Evolutionary conservation across 2,888 invertebrate genomes (phyloP).

Genomic region (Laothoe populi): DNA sequence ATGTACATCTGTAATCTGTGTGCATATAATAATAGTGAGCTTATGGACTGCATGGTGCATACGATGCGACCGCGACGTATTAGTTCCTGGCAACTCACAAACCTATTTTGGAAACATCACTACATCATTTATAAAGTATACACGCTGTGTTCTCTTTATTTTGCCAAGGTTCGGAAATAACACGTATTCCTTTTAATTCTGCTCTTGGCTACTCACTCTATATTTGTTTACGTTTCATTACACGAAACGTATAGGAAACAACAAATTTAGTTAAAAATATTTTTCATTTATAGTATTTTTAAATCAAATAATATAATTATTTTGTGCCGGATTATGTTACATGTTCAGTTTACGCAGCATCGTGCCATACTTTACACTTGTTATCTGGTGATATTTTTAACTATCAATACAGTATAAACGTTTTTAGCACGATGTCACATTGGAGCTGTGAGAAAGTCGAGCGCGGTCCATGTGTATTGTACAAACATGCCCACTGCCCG

Average conservation of each 20-base stretch:
- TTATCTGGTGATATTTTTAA: slow-evolving; percentile 6
- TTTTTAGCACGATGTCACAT: background rate
- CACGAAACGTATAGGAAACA: background rate
- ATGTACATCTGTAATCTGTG: background rate
- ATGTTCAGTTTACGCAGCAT: slow-evolving; percentile 13
- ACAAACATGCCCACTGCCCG: too few species aligned
- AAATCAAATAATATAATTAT: background rate
- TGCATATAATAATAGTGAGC: background rate
- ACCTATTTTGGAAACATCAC: slow-evolving; percentile 35
- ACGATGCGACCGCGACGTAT: slow-evolving; percentile 1
- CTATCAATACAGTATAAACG: background rate
- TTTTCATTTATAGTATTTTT: too few species aligned
- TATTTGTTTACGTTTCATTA: background rate
- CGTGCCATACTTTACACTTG: slow-evolving; percentile 4
- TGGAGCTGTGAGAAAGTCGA: background rate
- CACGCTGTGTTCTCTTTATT: background rate
- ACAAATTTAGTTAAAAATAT: too few species aligned
- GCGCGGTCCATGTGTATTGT: background rate
- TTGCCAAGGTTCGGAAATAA: background rate
- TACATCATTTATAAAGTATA: background rate
- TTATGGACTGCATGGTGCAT: slow-evolving; percentile 3
- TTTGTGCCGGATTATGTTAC: slow-evolving; percentile 3
- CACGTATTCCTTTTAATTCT: background rate
- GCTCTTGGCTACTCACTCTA: background rate
- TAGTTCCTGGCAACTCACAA: slow-evolving; percentile 18